A percentile compares a stretch with the other conserved stretches of the same genome.
These are phyloP conservation scores for Augochlorella aurata DNA, from an alignment of 2,888 invertebrate species.

Conservation along the genomic window DNA sequence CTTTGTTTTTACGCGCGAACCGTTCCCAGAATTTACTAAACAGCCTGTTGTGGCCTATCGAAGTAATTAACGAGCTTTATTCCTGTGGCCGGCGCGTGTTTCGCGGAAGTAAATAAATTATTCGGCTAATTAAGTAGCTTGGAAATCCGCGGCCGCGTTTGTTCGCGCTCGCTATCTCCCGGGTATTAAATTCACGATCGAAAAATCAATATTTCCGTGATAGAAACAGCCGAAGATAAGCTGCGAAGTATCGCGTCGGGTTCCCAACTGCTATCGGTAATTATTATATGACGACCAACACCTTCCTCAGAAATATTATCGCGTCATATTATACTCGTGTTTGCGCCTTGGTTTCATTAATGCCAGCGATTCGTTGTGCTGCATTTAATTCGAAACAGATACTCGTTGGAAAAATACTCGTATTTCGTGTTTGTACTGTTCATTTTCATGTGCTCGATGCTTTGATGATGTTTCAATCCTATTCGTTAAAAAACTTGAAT, in stretches of 20 bases:
- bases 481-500: too few species aligned
- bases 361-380: neutral
- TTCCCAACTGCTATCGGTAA: neutral
- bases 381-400: neutral
- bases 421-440: too few species aligned
- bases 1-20: constrained; percentile 3
- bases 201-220: neutral
- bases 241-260: neutral
- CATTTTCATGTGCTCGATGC: too few species aligned
- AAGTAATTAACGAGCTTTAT: constrained; percentile 39
- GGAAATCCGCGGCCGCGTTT: neutral
- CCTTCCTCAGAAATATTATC: neutral
- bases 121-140: constrained; percentile 26
- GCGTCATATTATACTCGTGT: neutral
- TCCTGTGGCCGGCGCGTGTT: neutral
- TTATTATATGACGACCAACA: neutral
- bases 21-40: constrained; percentile 24
- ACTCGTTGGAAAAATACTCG: neutral
- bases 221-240: neutral
- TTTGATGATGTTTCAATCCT: too few species aligned
- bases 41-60: constrained; percentile 32
- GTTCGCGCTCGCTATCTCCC: neutral
- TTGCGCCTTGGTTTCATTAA: neutral
- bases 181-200: neutral
- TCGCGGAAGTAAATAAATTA: constrained; percentile 37